Conservation (phyloP, 2,888 invertebrate species). For the Steinernema scapterisci region DNA sequence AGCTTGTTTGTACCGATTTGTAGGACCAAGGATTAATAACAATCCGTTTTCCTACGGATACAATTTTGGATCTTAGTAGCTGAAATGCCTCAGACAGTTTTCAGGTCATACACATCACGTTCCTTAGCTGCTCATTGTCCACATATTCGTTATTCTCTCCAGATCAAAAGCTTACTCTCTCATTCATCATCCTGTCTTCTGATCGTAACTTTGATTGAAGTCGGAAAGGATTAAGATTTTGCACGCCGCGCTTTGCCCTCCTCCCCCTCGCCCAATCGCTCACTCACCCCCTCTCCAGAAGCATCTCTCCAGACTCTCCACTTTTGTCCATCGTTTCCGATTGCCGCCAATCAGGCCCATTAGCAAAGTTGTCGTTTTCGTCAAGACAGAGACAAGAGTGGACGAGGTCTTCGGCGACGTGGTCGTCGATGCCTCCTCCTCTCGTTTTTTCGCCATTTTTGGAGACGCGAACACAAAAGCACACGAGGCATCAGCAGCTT, state of each 20-base stretch:
- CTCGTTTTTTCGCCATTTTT: too few species aligned
- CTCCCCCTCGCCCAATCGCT: background rate
- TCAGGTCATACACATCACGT: too few species aligned
- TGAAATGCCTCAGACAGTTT: too few species aligned
- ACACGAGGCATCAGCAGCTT: background rate
- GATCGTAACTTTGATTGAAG: slow-evolving; percentile 23
- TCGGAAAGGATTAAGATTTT: slow-evolving; percentile 28
- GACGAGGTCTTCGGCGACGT: too few species aligned
- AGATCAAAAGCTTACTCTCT: background rate
- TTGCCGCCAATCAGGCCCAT: slow-evolving; percentile 20
- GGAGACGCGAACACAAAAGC: too few species aligned
- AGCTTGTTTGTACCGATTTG: too few species aligned
- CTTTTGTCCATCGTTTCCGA: background rate
- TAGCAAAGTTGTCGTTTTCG: slow-evolving; percentile 18
- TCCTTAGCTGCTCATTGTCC: too few species aligned
- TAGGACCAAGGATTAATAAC: too few species aligned
- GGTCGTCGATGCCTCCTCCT: background rate
- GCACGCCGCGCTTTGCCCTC: too few species aligned
- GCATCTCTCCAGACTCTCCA: background rate
- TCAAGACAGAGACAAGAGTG: background rate
- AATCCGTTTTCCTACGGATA: too few species aligned
- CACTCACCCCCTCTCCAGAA: background rate
- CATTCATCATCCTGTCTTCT: slow-evolving; percentile 29
- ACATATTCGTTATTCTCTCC: too few species aligned
- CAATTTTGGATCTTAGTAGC: too few species aligned